Base-by-base conservation (phyloP, 2,888 invertebrate genomes). In the Pseudanteris insignis region DNA sequence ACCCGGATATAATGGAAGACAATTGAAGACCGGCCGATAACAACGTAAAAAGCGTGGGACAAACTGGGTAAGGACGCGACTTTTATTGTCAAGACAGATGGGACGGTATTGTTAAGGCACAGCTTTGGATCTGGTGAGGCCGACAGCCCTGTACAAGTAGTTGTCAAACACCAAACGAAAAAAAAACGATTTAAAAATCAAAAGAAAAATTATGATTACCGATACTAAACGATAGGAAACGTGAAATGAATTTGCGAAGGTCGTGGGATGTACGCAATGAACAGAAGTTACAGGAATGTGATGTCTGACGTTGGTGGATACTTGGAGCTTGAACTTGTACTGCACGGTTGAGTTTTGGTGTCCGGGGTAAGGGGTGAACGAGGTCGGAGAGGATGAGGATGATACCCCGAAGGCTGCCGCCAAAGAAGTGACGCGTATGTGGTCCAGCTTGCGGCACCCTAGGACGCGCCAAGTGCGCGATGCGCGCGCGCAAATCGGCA, bases 381-480 rank as follows among this genome's bases (percentile, higher is more conserved):
- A 36, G 53, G 51, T 57, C 43, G 36, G 59, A 67, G 66, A 75
- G 76, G 68, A 71, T 70, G 67, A 72, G 73, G 74, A 77, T 78
- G 77, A 70, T 76, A 72, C 75, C 74, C 75, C 72, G 71, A 72
- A 69, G 75, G 75, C 76, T 74, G 79, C 78, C 78, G 76, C 73
- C 72, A 77, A 75, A 75, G 77, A 78, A 79, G 77, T 78, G 77
- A 77, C 73, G 74, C 75, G 70, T 73, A 72, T 71, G 72, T 72
- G 70, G 73, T 67, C 70, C 74, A 65, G 70, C 74, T 73, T 70
- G 73, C 66, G 77, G 74, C 73, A 77, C 74, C 73, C 77, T 57
- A 60, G 61, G 58, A 65, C 46, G 55, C 38, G 33, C 48, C 51
- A 34, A 33, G 48, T 14, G 46, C 47, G 51, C 38, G 13, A 14